These are phyloP conservation scores for Microplitis deprimator DNA, from an alignment of 2,888 invertebrate genomes.

Conservation along the genomic window DNA sequence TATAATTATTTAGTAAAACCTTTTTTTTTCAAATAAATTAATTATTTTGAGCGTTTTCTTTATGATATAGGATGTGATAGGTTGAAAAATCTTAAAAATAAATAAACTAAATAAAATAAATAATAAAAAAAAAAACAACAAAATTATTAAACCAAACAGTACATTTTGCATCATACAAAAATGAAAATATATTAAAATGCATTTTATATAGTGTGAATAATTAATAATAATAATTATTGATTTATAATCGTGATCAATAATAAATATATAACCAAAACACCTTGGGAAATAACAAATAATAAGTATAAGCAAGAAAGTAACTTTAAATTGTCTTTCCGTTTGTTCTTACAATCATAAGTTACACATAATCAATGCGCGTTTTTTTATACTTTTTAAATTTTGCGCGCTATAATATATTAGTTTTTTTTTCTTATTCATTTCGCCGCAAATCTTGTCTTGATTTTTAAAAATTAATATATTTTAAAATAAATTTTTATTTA, in stretches of 20 bases:
- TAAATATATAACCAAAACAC: slow-evolving; percentile 72
- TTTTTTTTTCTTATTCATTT: slow-evolving; percentile 17
- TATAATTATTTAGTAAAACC: not conserved
- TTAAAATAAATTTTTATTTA: slow-evolving; percentile 25
- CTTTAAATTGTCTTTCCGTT: slow-evolving; percentile 41
- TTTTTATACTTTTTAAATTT: slow-evolving; percentile 40
- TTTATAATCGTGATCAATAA: slow-evolving; percentile 67
- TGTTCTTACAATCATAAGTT: slow-evolving; percentile 33
- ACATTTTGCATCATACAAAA: slow-evolving; percentile 70
- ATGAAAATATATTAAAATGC: slow-evolving; percentile 72
- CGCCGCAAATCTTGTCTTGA: slow-evolving; percentile 25
- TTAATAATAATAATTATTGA: slow-evolving; percentile 62
- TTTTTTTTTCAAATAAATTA: not conserved
- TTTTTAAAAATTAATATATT: slow-evolving; percentile 34
- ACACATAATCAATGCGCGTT: slow-evolving; percentile 58
- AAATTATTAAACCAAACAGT: slow-evolving; percentile 71
- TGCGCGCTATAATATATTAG: slow-evolving; percentile 7
- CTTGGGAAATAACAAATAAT: slow-evolving; percentile 71
- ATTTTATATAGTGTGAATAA: slow-evolving; percentile 68
- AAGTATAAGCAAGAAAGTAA: slow-evolving; percentile 69
- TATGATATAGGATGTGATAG: slow-evolving; percentile 67
- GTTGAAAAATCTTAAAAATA: slow-evolving; percentile 47
- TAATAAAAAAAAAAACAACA: slow-evolving; percentile 64
- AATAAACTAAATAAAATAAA: slow-evolving; percentile 45
- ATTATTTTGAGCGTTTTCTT: slow-evolving; percentile 24